These are phyloP conservation scores for Eupleurogrammus muticus DNA, from an alignment of 2,797 vertebrate species.

Conservation along the genomic window DNA sequence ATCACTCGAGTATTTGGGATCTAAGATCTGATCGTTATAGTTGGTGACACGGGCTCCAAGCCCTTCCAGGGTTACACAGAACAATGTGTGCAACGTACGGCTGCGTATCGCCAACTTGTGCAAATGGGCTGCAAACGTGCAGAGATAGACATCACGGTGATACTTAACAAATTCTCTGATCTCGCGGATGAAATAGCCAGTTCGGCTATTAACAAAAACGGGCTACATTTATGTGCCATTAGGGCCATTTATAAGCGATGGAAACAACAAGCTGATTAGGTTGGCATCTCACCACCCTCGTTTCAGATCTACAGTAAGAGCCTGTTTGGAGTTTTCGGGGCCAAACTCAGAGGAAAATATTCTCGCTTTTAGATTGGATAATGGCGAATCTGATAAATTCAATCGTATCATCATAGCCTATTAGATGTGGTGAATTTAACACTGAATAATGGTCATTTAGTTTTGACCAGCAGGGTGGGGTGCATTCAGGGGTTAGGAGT, in stretches of 20 bases:
- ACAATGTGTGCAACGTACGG: conserved; percentile 62
- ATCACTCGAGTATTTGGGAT: conserved; percentile 58
- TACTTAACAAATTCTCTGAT: conserved; percentile 69
- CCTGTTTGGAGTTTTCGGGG: conserved; percentile 52
- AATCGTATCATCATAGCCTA: conserved; percentile 75
- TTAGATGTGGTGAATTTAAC: conserved; percentile 84
- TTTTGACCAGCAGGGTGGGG: conserved; percentile 64
- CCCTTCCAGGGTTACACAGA: conserved; percentile 46
- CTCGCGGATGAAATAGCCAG: conserved; percentile 67
- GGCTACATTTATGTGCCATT: conserved; percentile 81
- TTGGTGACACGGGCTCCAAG: conserved; percentile 46
- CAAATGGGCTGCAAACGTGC: conserved; percentile 77
- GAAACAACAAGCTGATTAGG: conserved; percentile 79
- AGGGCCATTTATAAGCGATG: conserved; percentile 81
- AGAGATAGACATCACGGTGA: conserved; percentile 76
- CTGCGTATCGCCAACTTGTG: conserved; percentile 51
- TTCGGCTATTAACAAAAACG: conserved; percentile 79
- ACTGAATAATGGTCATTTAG: conserved; percentile 80
- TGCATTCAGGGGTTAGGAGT: conserved; percentile 67
- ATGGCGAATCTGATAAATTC: conserved; percentile 78
- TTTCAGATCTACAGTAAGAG: conserved; percentile 65
- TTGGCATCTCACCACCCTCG: conserved; percentile 61
- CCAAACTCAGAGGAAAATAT: conserved; percentile 64
- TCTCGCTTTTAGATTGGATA: conserved; percentile 76
- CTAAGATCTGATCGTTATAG: conserved; percentile 64